These are phyloP conservation scores for Scopus umbretta DNA, from an alignment of 2,113 vertebrate genomes.

Conservation along the genomic window DNA sequence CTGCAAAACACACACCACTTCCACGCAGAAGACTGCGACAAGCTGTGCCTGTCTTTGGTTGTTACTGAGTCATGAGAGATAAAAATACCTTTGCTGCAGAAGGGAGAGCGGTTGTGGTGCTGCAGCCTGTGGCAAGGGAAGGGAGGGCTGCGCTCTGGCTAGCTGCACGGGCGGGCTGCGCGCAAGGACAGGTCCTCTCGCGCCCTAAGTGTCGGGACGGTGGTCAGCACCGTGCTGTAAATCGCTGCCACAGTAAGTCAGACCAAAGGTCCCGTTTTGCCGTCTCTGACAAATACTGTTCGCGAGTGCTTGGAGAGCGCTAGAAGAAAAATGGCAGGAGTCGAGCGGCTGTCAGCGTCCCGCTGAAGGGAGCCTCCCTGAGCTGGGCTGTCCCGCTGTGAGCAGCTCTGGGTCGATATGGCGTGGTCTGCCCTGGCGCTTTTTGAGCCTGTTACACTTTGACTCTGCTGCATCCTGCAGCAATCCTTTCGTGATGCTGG, in stretches of 20 bases:
- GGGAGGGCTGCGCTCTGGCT: not conserved
- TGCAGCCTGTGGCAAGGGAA: not conserved
- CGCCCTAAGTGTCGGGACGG: fast-evolving
- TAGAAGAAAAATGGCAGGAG: not conserved
- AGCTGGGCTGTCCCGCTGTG: not conserved
- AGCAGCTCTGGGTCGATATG: fast-evolving
- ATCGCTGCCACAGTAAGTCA: not conserved
- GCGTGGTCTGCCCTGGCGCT: not conserved
- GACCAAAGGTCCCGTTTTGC: not conserved
- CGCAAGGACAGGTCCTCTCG: not conserved
- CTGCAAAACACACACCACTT: not conserved
- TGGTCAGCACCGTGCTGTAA: fast-evolving
- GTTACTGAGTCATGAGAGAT: constrained; percentile 50
- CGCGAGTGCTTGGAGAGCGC: not conserved
- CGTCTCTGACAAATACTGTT: not conserved
- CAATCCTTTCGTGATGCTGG: not conserved
- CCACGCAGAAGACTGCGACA: constrained; percentile 24
- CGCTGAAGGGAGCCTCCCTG: not conserved
- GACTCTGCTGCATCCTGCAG: not conserved
- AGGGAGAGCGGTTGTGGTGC: not conserved
- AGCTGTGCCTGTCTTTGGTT: not conserved
- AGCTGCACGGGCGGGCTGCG: not conserved
- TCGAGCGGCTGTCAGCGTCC: not conserved
- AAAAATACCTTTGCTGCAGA: constrained; percentile 52
- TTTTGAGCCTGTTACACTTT: fast-evolving